A percentile compares a stretch with the other conserved stretches of the same genome.
phyloP scores from a whole-genome alignment of 1,140 invertebrate species.

The Brachystomella parvula region DNA sequence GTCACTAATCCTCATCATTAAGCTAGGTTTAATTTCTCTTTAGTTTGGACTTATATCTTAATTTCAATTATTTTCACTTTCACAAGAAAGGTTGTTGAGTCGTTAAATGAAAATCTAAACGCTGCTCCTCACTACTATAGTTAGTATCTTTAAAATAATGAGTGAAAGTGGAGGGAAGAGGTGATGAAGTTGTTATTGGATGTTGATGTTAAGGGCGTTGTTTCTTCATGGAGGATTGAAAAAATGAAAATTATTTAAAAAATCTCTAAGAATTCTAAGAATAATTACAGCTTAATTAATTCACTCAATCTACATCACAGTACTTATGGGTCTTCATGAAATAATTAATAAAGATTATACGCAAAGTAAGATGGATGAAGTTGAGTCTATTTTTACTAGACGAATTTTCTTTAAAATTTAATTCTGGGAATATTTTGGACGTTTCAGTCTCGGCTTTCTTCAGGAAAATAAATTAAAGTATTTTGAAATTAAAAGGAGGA shows the following conservation, averaged over 20 bases:
- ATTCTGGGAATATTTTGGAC: too few relatives aligned
- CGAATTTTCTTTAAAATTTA: too few relatives aligned
- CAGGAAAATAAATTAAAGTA: too few relatives aligned
- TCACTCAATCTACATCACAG: not conserved
- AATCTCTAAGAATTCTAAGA: not conserved
- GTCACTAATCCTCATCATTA: too few relatives aligned
- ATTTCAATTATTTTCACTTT: not conserved
- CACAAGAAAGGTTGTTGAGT: not conserved
- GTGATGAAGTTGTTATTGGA: not conserved
- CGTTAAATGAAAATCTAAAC: not conserved
- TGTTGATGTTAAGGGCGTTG: not conserved
- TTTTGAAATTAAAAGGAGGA: too few relatives aligned
- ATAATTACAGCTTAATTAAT: not conserved
- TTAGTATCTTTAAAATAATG: not conserved
- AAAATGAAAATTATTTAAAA: not conserved
- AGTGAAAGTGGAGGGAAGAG: not conserved
- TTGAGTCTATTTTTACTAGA: too few relatives aligned
- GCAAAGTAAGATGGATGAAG: not conserved
- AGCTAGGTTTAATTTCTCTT: not conserved
- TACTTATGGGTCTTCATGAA: not conserved
- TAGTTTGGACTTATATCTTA: not conserved
- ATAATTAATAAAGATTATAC: not conserved
- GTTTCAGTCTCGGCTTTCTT: too few relatives aligned
- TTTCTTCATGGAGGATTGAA: not conserved
- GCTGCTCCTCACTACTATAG: not conserved